Base-by-base conservation (phyloP, 2,113 vertebrate species). In the Myiagra hebetior region DNA sequence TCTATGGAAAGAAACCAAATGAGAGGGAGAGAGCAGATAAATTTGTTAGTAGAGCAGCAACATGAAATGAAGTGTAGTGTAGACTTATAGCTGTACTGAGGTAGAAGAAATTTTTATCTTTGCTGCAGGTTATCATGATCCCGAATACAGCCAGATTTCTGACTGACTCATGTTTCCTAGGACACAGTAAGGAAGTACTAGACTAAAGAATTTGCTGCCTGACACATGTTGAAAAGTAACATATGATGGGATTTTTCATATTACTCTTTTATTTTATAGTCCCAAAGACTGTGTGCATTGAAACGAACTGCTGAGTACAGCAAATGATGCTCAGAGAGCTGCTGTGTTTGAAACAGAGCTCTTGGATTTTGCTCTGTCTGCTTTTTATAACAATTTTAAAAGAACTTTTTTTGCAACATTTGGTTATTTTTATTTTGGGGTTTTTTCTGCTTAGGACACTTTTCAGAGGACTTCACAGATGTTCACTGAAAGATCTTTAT, bases 301-400 rank as follows among this genome's bases (percentile, higher is more conserved):
- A 82, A 92, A 92, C 2, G 2, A 96, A 93, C 42, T 87, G 89
- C 93, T 96, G 93, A 96, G 69, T 72, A 60, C 60, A 93, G 83
- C 76, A 95, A 95, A 95, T 79, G 30, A 28, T 79, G 35, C 44
- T 72, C 30, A 93, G 46, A 81, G 52, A 85, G 30, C 31, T 72
- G 47, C 35, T 89, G 35, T 49, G 18, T 89, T 85, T 86, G 65
- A 94, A 96, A 91, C 50, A 60, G 28, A 65, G 10, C 17, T 76
- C 21, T 88, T 57, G 52, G 64, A 81, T 92, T 95, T 93, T 84
- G 86, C 59, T 67, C 46, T 63, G 68, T 67, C 16, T 93, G 46
- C 53, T 95, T 93, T 86, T 84, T 47, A 50, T n/a, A 74, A 39
- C 15, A 62, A 80, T 39, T 76, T 55, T 46, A 23, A 60, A 68